phyloP scores from a whole-genome alignment of 2,113 vertebrate genomes.

The Mus spicilegus region DNA sequence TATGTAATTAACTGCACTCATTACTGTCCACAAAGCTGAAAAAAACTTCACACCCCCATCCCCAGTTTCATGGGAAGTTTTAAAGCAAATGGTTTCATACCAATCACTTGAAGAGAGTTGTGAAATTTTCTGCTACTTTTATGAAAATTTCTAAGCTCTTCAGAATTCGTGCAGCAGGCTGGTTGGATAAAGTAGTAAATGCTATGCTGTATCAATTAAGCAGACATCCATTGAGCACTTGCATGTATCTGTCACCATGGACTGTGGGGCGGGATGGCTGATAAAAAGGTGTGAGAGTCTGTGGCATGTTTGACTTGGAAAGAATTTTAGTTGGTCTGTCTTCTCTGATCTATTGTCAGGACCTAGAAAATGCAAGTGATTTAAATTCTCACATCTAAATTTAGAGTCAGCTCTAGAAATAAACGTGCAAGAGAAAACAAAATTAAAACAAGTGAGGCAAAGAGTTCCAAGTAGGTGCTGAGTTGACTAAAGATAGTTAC shows the following conservation, averaged over 20 bases:
- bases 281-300: background rate
- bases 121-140: constrained; percentile 73
- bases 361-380: constrained; percentile 78
- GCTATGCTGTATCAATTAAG: constrained; percentile 37
- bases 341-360: constrained; percentile 69
- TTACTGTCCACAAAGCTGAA: constrained; percentile 60
- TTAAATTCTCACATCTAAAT: constrained; percentile 69
- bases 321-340: constrained; percentile 20
- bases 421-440: constrained; percentile 62
- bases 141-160: constrained; percentile 63
- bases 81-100: constrained; percentile 72
- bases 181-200: constrained; percentile 38
- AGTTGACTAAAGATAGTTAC: constrained; percentile 62
- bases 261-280: background rate
- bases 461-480: constrained; percentile 52
- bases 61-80: constrained; percentile 52
- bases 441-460: constrained; percentile 67
- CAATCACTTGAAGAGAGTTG: constrained; percentile 65
- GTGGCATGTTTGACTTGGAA: constrained; percentile 22
- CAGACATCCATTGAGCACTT: constrained; percentile 34
- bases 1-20: constrained; percentile 69
- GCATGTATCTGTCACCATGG: background rate
- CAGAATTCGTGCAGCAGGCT: constrained; percentile 6
- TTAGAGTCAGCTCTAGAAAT: constrained; percentile 66
- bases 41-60: background rate